Evolutionary conservation across 1,140 invertebrate genomes (phyloP).

Genomic region (Trichonephila inaurata): DNA sequence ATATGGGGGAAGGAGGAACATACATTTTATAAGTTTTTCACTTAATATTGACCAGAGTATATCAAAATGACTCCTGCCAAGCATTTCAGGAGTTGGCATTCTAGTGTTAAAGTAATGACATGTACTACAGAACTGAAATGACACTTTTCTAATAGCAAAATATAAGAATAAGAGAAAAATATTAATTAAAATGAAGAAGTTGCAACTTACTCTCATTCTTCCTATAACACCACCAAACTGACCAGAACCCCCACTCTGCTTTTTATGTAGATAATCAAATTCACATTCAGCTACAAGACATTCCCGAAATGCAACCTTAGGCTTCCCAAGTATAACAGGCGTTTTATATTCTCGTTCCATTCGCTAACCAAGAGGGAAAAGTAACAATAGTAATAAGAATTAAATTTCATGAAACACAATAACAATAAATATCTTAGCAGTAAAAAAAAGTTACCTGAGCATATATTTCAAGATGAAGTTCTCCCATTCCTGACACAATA

Average conservation of each 20-base stretch:
- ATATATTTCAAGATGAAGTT: constrained; percentile 98
- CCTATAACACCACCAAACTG: constrained; percentile 96
- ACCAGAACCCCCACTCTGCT: constrained; percentile 97
- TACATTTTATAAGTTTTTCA: too few relatives aligned
- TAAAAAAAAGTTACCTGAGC: constrained; percentile 84
- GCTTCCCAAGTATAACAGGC: constrained; percentile 95
- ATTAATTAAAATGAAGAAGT: not conserved
- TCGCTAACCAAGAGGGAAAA: constrained; percentile 83
- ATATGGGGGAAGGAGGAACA: too few relatives aligned
- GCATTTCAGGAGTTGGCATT: too few relatives aligned
- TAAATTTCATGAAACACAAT: not conserved
- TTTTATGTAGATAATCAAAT: constrained; percentile 99
- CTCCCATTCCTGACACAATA: constrained; percentile 98
- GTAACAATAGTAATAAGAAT: not conserved
- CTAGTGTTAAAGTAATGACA: too few relatives aligned
- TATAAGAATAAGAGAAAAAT: too few relatives aligned
- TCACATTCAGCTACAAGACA: constrained; percentile 86
- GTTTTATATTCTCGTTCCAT: constrained; percentile 98
- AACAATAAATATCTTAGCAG: not conserved
- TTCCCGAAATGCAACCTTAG: constrained; percentile 97
- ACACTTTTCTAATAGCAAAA: too few relatives aligned
- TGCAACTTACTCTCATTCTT: constrained; percentile 87
- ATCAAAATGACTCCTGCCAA: too few relatives aligned
- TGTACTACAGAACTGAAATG: too few relatives aligned
- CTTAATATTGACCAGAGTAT: too few relatives aligned